Conservation (phyloP, 1,140 invertebrate species). For the Pseudomyrmex flavicornis region DNA sequence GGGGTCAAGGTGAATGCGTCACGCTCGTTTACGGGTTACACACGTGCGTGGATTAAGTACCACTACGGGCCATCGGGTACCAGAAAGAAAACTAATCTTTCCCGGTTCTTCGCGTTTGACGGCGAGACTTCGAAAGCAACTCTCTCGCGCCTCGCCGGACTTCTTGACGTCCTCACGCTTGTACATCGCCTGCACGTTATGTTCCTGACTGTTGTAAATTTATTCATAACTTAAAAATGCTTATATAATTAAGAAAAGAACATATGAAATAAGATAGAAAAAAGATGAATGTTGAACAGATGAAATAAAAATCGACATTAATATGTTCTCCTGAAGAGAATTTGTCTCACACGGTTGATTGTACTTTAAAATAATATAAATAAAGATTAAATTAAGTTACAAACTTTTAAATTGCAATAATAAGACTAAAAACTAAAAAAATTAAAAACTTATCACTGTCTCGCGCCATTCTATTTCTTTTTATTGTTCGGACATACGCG, state of each 20-base stretch:
- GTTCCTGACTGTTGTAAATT: not conserved
- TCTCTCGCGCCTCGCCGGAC: conserved; percentile 52
- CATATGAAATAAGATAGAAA: not conserved
- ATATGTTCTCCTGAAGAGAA: not conserved
- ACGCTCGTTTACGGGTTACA: conserved; percentile 73
- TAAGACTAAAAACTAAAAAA: not conserved
- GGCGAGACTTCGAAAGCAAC: conserved; percentile 28
- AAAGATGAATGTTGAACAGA: too few species aligned
- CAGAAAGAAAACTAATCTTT: conserved; percentile 69
- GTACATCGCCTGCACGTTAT: not conserved
- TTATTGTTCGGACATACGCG: not conserved
- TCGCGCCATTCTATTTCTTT: not conserved
- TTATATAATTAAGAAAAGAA: not conserved
- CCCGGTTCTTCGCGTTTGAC: conserved; percentile 47
- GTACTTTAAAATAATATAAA: not conserved
- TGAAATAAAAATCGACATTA: conserved; percentile 4
- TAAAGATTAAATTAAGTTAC: not conserved
- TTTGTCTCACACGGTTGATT: not conserved
- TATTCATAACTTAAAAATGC: conserved; percentile 2
- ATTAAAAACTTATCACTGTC: not conserved
- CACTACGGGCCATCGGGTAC: conserved; percentile 64
- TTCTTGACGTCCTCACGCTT: conserved; percentile 8
- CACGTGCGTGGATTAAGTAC: conserved; percentile 73
- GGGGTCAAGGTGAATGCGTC: conserved; percentile 76
- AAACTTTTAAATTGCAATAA: not conserved